A percentile compares a stretch with the other conserved stretches of the same genome.
These are phyloP conservation scores for Amphipoea oculea DNA, from an alignment of 2,888 invertebrate species.

Conservation along the genomic window DNA sequence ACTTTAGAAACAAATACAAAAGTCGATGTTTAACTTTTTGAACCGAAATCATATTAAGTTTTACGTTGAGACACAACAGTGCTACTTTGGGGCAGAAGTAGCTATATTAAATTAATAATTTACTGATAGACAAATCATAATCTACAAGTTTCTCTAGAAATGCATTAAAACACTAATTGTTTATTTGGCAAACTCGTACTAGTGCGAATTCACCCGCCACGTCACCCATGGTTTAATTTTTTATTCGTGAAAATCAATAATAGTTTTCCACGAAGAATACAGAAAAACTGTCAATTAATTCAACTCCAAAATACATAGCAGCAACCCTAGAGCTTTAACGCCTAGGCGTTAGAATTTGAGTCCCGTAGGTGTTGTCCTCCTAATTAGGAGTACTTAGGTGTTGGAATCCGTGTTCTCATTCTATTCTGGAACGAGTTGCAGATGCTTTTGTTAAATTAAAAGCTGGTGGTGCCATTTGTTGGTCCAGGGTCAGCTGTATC, in stretches of 20 bases:
- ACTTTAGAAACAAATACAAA: background rate
- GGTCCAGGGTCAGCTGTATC: constrained; percentile 59
- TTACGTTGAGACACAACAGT: background rate
- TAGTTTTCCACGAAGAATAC: background rate
- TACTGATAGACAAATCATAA: background rate
- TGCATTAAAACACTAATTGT: background rate
- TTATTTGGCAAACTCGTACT: background rate
- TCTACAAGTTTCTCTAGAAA: background rate
- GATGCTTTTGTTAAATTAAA: constrained; percentile 80
- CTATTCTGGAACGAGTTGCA: constrained; percentile 83
- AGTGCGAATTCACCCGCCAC: background rate
- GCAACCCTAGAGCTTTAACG: constrained; percentile 78
- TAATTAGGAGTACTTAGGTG: constrained; percentile 88
- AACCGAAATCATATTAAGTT: background rate
- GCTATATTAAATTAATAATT: background rate
- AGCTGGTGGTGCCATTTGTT: constrained; percentile 60
- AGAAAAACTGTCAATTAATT: background rate
- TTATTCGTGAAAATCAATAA: background rate
- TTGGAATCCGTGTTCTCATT: constrained; percentile 85
- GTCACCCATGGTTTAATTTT: background rate
- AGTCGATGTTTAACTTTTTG: background rate
- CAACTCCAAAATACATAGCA: background rate
- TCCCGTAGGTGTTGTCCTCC: constrained; percentile 83
- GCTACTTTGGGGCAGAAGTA: background rate
- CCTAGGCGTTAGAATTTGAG: constrained; percentile 76